These are phyloP conservation scores for Tupiocoris notatus DNA, from an alignment of 2,888 invertebrate species.

Conservation along the genomic window DNA sequence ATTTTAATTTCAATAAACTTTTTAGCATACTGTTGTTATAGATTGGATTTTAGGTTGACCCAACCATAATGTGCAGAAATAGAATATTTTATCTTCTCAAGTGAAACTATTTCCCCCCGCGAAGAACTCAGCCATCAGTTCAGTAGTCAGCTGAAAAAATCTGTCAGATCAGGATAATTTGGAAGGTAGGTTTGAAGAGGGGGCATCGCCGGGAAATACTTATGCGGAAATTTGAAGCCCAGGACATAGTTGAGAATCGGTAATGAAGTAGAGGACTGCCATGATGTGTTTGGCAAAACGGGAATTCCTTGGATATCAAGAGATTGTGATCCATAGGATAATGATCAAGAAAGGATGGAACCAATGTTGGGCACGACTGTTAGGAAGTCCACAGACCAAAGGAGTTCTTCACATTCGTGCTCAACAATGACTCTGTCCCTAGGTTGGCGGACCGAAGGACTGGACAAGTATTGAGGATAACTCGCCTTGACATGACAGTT, in stretches of 20 bases:
- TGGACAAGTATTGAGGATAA: background rate
- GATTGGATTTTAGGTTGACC: too few species aligned
- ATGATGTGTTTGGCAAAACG: background rate
- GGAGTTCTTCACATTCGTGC: too few species aligned
- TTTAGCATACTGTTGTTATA: too few species aligned
- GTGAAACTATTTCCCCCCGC: too few species aligned
- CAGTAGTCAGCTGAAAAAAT: conserved; percentile 1
- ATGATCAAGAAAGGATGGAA: too few species aligned
- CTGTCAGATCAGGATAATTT: conserved; percentile 11
- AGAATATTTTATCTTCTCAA: too few species aligned
- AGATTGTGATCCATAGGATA: background rate
- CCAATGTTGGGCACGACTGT: background rate
- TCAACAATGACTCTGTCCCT: too few species aligned
- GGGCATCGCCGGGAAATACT: background rate
- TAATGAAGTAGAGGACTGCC: background rate
- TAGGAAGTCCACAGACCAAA: background rate
- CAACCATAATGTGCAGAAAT: too few species aligned
- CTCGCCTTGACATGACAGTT: background rate
- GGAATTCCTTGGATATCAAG: background rate
- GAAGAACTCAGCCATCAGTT: background rate
- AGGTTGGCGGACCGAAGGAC: too few species aligned
- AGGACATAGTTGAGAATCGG: background rate
- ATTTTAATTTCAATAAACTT: too few species aligned
- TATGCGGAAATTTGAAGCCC: background rate
- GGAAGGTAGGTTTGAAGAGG: conserved; percentile 32